Percentiles rank a stretch among this genome's conserved stretches.
These are phyloP conservation scores for Calyptommatus sinebrachiatus DNA, from an alignment of 2,113 vertebrate genomes.

Conservation along the genomic window DNA sequence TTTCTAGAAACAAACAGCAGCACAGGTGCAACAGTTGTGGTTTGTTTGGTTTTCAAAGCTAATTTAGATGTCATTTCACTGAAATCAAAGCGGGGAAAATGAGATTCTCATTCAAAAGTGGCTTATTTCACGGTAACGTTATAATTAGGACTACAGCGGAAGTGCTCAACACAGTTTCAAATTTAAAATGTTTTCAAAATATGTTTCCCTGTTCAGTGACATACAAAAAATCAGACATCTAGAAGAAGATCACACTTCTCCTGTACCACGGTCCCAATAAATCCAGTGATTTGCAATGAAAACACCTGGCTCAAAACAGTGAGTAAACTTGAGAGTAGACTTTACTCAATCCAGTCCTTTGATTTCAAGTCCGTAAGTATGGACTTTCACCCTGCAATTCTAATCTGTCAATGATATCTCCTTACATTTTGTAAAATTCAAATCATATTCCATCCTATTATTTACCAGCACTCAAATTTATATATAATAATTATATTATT, in stretches of 20 bases:
- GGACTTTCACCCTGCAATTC: too few species aligned
- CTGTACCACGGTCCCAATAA: background rate
- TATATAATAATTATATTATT: too few species aligned
- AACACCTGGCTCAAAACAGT: too few species aligned
- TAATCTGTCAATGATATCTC: too few species aligned
- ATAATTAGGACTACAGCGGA: slow-evolving; percentile 32
- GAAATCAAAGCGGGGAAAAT: slow-evolving; percentile 18
- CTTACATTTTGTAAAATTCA: too few species aligned
- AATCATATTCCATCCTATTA: too few species aligned
- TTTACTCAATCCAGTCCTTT: too few species aligned
- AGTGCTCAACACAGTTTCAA: background rate
- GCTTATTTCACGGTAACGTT: slow-evolving; percentile 29
- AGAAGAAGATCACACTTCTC: background rate
- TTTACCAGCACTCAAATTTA: too few species aligned
- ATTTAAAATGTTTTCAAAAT: background rate
- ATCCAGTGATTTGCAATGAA: too few species aligned
- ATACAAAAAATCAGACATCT: background rate
- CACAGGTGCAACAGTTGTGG: background rate
- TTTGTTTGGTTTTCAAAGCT: slow-evolving; percentile 8
- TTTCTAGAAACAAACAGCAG: slow-evolving; percentile 26
- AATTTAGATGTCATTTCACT: slow-evolving; percentile 25
- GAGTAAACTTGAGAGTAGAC: too few species aligned
- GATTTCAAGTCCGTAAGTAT: too few species aligned
- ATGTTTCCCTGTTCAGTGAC: background rate
- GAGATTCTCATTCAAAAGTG: slow-evolving; percentile 21